Evolutionary conservation across 1,140 invertebrate species (phyloP).

Genomic region (Heterodera carotae): DNA sequence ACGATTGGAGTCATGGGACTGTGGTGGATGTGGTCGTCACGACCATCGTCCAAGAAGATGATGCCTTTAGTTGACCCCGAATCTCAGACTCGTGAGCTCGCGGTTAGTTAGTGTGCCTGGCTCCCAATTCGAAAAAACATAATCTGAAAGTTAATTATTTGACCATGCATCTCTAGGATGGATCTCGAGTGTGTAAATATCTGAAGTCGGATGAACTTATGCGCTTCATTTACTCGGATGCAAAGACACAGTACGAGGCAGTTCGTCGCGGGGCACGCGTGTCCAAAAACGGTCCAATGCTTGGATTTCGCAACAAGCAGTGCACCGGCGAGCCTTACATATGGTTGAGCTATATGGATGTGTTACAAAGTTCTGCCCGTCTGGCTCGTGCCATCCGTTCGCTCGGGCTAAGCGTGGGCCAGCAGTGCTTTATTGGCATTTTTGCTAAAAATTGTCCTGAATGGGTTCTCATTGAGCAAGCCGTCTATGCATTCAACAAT

Average conservation of each 20-base stretch:
- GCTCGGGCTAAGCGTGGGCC: conserved; percentile 40
- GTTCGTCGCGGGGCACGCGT: conserved; percentile 76
- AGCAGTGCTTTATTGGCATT: conserved; percentile 65
- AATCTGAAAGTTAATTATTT: too few species aligned
- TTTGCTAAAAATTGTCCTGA: conserved; percentile 66
- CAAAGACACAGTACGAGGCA: conserved; percentile 83
- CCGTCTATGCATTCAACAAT: conserved; percentile 76
- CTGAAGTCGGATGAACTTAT: conserved; percentile 86
- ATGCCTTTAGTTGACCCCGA: conserved; percentile 46
- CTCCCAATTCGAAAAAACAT: too few species aligned
- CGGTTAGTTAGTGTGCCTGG: conserved; percentile 45
- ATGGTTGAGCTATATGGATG: conserved; percentile 92
- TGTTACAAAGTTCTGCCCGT: conserved; percentile 53
- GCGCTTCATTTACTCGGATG: conserved; percentile 78
- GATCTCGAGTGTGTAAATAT: conserved; percentile 84
- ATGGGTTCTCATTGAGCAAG: conserved; percentile 59
- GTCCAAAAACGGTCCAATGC: conserved; percentile 66
- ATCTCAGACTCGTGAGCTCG: conserved; percentile 42
- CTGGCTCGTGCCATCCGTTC: conserved; percentile 44
- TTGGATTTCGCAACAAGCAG: conserved; percentile 64
- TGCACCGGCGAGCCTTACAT: conserved; percentile 75
- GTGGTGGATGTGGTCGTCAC: conserved; percentile 45
- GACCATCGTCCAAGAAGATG: conserved; percentile 34
- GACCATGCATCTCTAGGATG: conserved; percentile 79
- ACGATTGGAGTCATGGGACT: conserved; percentile 50